These are phyloP conservation scores for Shinisaurus crocodilurus DNA, from an alignment of 2,113 vertebrate genomes.

Conservation along the genomic window DNA sequence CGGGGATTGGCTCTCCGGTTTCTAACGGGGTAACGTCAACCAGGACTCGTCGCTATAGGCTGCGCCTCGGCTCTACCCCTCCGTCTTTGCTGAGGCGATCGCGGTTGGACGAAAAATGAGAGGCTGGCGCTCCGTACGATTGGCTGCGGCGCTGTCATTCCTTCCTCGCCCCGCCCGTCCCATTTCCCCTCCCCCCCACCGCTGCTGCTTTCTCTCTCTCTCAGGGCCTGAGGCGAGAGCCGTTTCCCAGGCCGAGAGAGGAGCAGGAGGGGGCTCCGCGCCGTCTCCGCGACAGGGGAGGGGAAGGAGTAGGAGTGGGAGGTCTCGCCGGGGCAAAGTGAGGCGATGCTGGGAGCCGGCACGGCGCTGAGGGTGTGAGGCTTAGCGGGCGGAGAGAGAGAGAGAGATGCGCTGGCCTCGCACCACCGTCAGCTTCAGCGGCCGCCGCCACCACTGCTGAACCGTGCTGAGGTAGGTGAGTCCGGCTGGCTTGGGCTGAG, in stretches of 20 bases:
- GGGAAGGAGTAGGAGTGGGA: no score
- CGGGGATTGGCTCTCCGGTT: neutral
- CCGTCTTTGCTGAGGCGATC: no score
- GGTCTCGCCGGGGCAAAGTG: neutral
- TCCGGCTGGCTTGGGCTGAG: neutral
- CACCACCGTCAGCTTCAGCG: neutral
- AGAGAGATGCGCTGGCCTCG: constrained; percentile 11
- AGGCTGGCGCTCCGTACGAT: neutral
- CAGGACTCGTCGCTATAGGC: neutral
- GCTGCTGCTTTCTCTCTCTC: neutral
- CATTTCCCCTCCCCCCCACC: no score
- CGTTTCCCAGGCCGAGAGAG: neutral
- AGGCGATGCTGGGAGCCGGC: neutral
- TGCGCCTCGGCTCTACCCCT: neutral
- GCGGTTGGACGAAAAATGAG: neutral
- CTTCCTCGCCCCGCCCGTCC: neutral
- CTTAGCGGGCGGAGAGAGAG: neutral
- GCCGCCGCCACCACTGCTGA: neutral
- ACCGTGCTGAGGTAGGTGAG: neutral
- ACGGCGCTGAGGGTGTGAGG: neutral
- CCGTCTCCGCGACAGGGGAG: neutral
- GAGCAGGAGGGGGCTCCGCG: neutral
- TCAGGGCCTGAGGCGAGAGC: neutral
- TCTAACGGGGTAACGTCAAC: neutral
- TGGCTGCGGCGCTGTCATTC: constrained; percentile 6